Conservation (phyloP, 2,888 invertebrate genomes). For the Syrista parreyssii region DNA sequence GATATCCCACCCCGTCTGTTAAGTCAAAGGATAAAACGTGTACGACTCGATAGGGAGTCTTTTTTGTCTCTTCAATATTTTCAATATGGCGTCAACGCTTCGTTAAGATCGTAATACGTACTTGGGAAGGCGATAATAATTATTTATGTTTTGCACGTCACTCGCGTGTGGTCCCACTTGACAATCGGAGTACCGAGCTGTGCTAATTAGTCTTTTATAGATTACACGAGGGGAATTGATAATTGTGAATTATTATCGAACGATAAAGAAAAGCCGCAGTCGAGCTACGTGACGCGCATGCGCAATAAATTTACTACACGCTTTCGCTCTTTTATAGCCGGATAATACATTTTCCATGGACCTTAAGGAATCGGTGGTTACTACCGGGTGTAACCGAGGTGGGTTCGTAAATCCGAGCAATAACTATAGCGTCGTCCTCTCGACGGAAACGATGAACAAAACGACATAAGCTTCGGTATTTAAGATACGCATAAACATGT, state of each 20-base stretch:
- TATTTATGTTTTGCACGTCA: not conserved
- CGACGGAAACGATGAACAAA: not conserved
- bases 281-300: slow-evolving; percentile 1
- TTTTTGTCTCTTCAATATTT: not conserved
- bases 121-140: not conserved
- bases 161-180: not conserved
- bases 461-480: not conserved
- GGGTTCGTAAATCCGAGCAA: not conserved
- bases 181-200: not conserved
- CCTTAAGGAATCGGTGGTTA: not conserved
- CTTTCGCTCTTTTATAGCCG: not conserved
- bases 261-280: not conserved
- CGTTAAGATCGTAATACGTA: not conserved
- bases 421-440: not conserved
- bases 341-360: not conserved
- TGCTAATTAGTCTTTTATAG: not conserved
- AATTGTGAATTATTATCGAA: not conserved
- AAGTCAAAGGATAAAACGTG: not conserved
- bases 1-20: not conserved
- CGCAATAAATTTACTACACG: not conserved
- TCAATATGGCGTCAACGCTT: not conserved
- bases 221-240: not conserved
- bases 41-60: not conserved
- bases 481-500: not conserved
- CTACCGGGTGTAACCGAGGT: not conserved